phyloP scores from a whole-genome alignment of 1,140 invertebrate genomes.

The Trypoxylus dichotomus region DNA sequence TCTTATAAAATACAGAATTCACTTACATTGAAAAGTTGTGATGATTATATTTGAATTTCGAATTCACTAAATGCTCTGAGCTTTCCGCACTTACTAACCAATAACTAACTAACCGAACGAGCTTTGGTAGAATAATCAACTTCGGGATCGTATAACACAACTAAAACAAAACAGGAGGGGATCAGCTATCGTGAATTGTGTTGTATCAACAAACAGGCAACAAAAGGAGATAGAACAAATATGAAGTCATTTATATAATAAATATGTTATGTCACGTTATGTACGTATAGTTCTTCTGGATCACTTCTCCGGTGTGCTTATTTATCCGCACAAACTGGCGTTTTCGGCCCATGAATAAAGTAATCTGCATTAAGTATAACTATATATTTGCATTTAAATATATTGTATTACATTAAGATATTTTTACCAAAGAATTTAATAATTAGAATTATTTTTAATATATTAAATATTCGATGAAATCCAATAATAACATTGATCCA shows the following conservation, averaged over 20 bases:
- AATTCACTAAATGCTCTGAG: not conserved
- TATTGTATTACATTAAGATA: too few species aligned
- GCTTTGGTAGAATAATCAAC: constrained; percentile 13
- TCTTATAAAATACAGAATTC: not conserved
- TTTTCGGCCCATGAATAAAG: too few species aligned
- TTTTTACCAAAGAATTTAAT: too few species aligned
- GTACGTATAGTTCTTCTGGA: not conserved
- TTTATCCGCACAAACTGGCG: not conserved
- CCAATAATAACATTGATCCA: too few species aligned
- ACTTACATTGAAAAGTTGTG: not conserved
- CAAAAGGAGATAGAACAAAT: not conserved
- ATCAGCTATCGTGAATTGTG: not conserved
- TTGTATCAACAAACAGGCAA: not conserved
- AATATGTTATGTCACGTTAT: not conserved
- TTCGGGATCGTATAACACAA: not conserved
- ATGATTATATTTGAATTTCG: not conserved
- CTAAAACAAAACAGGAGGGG: constrained; percentile 9
- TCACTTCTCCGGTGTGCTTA: not conserved
- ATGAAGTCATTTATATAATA: constrained; percentile 17
- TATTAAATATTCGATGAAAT: too few species aligned
- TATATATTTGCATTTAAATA: too few species aligned
- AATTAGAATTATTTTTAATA: too few species aligned
- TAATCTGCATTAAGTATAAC: too few species aligned
- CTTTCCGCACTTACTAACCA: not conserved
- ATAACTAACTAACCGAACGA: constrained; percentile 3